A percentile compares a stretch with the other conserved stretches of the same genome.
Conservation (phyloP, 35 echinoderm and acorn worm genomes). For the Apostichopus parvimensis region DNA sequence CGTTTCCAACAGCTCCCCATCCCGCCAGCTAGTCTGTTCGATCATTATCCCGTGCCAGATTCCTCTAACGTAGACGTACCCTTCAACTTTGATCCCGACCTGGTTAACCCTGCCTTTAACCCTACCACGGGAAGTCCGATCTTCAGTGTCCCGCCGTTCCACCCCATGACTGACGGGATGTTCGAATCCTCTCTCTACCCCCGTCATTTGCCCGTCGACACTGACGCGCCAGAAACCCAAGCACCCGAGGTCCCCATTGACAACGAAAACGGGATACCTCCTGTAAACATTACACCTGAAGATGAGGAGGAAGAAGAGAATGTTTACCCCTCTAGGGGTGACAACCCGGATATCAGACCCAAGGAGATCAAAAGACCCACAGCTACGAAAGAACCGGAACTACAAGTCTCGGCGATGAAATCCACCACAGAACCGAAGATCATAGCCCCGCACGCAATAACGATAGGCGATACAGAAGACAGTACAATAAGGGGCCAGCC, state of each 20-base stretch:
- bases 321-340: neutral
- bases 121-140: neutral
- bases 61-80: constrained; percentile 1
- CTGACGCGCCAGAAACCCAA: neutral
- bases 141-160: neutral
- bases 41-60: constrained; percentile 1
- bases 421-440: neutral
- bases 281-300: neutral
- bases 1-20: constrained; percentile 20
- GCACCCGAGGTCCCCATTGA: neutral
- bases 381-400: neutral
- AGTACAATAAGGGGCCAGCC: neutral
- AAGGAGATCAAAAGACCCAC: neutral
- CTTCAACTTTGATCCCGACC: constrained; percentile 13
- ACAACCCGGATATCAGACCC: neutral
- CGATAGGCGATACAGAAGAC: neutral
- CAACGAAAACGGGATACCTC: neutral
- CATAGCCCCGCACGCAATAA: constrained; percentile 5
- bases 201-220: neutral
- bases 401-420: neutral
- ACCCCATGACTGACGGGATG: neutral
- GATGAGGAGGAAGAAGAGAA: neutral
- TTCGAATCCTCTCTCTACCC: neutral
- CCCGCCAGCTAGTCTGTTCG: neutral
- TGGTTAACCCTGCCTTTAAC: neutral